Evolutionary conservation across 2,113 vertebrate species (phyloP), one percentile per base, ranked within the genome.

Genomic region (Albula glossodonta): DNA sequence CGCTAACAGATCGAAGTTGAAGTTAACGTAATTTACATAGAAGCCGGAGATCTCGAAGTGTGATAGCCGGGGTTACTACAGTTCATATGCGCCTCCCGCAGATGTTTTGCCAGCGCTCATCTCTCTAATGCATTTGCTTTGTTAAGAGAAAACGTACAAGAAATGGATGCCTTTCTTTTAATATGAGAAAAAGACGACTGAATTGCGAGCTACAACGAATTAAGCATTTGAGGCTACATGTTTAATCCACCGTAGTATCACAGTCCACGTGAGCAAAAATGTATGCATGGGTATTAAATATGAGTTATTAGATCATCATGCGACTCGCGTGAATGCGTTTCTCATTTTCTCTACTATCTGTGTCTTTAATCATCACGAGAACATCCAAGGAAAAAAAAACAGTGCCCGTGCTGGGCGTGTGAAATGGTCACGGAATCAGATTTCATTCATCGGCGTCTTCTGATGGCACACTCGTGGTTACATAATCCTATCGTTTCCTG

Each of bases 61-160:
- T 22, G 70, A 90, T 84, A 15, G 80, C 74, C 22, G 3, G 53
- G 94, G 95, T 95, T 94, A 95, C 94, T 94, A 7, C 31, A 95
- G 94, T 94, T 95, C 94, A 94, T 88, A 94, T 89, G 88, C 86
- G 53, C 77, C 77, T 50, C 48, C 63, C 15, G 57, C 86, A 57
- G n/a, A 49, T 60, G 74, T 60, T 80, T 66, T 2, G 52, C 48
- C 56, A 48, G 12, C n/a, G 17, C 12, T n/a, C 53, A 19, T 9
- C 48, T 50, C 6, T 22, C n/a, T 15, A n/a, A 52, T 19, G n/a
- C 41, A 66, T 19, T 60, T 78, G 31, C n/a, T 74, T 81, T 51
- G n/a, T 49, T 50, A 74, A 31, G 13, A 82, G 50, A 19, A 22
- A 17, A 13, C 17, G 8, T n/a, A 51, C 51, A 51, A 48, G 2